Evolutionary conservation across 2,888 invertebrate genomes (phyloP).

Genomic region (Argynnis bischoffii): DNA sequence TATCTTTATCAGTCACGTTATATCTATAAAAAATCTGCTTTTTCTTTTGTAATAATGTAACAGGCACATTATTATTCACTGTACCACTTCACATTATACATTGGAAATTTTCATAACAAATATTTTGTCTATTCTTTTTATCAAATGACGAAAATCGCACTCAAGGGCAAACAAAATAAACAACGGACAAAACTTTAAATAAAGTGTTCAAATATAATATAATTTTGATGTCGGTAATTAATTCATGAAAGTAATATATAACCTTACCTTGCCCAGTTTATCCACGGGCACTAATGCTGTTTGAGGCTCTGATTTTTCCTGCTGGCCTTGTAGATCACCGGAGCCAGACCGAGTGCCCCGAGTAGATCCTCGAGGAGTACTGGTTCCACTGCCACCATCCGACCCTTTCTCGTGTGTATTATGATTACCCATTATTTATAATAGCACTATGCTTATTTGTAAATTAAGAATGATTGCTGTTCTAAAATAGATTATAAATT

Average conservation of each 20-base stretch:
- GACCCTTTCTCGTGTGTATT: slow-evolving; percentile 67
- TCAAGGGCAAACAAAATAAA: slow-evolving; percentile 43
- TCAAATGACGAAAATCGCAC: slow-evolving; percentile 28
- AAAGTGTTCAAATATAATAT: slow-evolving; percentile 1
- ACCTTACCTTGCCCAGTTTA: slow-evolving; percentile 86
- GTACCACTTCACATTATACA: neutral
- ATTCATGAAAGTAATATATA: slow-evolving; percentile 23
- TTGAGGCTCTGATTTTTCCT: slow-evolving; percentile 78
- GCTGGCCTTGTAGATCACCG: slow-evolving; percentile 82
- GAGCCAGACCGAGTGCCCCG: slow-evolving; percentile 82
- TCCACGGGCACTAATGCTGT: slow-evolving; percentile 87
- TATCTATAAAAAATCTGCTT: neutral
- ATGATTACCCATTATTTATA: slow-evolving; percentile 64
- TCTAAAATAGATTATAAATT: neutral
- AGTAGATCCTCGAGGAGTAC: slow-evolving; percentile 70
- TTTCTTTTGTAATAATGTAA: too few relatives aligned
- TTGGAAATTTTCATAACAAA: neutral
- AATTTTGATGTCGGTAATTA: neutral
- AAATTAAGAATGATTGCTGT: slow-evolving; percentile 17
- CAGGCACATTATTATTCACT: neutral
- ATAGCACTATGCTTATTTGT: slow-evolving; percentile 12
- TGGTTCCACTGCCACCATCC: slow-evolving; percentile 64
- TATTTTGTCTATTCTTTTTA: slow-evolving; percentile 28
- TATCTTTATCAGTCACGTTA: slow-evolving; percentile 7
- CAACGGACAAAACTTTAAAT: slow-evolving; percentile 19